Conservation (phyloP, 2,797 vertebrate genomes). For the Eidolon dupreanum region DNA sequence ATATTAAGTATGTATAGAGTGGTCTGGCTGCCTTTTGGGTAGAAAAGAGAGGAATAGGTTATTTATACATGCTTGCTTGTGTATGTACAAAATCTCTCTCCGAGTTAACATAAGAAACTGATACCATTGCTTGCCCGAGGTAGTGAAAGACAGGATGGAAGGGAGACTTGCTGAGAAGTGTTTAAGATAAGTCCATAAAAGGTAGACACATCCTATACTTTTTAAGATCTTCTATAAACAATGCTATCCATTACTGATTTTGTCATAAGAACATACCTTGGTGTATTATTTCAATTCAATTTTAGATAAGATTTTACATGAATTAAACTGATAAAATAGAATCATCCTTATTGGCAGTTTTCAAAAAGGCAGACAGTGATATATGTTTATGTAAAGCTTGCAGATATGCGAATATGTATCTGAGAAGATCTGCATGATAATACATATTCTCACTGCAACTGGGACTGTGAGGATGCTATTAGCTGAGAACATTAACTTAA, state of each 20-base stretch:
- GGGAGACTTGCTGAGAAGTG: background rate
- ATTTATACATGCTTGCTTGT: background rate
- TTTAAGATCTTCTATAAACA: background rate
- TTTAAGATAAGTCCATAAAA: background rate
- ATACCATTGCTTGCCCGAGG: background rate
- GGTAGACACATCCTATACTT: background rate
- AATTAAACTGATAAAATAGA: constrained; percentile 21
- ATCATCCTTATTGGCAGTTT: background rate
- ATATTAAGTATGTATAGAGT: background rate
- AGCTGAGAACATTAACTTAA: background rate
- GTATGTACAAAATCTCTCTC: background rate
- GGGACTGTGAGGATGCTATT: background rate
- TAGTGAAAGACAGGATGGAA: background rate
- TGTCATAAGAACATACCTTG: background rate
- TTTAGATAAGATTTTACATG: constrained; percentile 25
- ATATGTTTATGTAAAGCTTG: background rate
- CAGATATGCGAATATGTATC: background rate
- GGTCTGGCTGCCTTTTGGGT: background rate
- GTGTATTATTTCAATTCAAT: background rate
- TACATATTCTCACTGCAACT: background rate
- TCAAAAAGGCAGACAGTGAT: background rate
- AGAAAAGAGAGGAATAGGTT: background rate
- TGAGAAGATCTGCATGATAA: background rate
- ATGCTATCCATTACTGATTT: background rate
- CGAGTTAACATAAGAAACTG: background rate